Evolutionary conservation across 2,888 invertebrate species (phyloP), one percentile per base, ranked within the genome.

Genomic region (Megalurothrips usitatus): DNA sequence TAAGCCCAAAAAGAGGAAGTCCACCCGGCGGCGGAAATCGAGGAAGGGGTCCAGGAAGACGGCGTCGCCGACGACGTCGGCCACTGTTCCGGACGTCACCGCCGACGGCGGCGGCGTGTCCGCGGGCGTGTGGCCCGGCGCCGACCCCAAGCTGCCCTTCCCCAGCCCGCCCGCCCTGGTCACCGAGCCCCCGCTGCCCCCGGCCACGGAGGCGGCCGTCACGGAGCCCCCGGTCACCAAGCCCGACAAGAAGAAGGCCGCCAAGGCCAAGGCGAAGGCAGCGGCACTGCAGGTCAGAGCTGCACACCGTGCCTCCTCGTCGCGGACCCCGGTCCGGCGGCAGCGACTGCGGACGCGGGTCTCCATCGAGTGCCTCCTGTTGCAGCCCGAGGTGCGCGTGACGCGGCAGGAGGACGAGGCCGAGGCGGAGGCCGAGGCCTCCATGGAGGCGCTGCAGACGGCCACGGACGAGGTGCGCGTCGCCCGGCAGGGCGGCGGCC

Each of bases 361-460:
- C 34, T 6, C 34, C 34, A 43, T 6, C 34, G 52, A 12, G 26
- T 9, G 68, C 26, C 8, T 4, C 68, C 2, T 52, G 52, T 58
- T 58, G 68, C 68, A 75, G 68, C 68, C 68, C 26, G 68, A 75
- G 68, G 68, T 75, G 23, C 68, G 68, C 68, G 68, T 75, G 23
- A 75, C 68, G 68, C 68, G 68, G 23, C 68, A 75, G 68, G 68
- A 75, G 68, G 68, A 75, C 68, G 68, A 75, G 68, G 23, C 68
- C 68, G 68, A 75, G 68, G 68, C 68, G 26, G 68, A 75, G 68
- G 23, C 68, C 26, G 68, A 75, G 68, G 68, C 68, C 68, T 75
- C 68, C 68, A 75, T 75, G 68, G 68, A 75, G 68, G 68, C 68
- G 10, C 68, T 75, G 68, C 68, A 75, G 68, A 75, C 68, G 23